These are phyloP conservation scores for Conops quadrifasciatus DNA, from an alignment of 2,888 invertebrate species.

Conservation along the genomic window DNA sequence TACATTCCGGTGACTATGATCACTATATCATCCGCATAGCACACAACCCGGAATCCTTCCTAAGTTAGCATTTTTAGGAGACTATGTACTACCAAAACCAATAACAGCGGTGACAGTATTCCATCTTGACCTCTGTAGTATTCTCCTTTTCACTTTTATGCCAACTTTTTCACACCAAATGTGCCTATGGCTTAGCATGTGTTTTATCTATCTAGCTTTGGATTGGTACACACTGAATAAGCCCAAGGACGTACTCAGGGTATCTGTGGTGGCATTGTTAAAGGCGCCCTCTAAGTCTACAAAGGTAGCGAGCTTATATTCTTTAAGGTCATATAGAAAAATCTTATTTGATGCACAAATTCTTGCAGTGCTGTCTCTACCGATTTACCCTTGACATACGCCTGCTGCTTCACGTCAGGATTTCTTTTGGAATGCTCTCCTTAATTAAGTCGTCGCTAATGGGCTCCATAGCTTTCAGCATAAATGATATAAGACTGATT, in stretches of 20 bases:
- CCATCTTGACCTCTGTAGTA: background rate
- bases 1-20: background rate
- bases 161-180: background rate
- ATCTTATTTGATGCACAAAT: no score
- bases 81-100: background rate
- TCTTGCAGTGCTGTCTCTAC: no score
- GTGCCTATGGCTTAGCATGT: background rate
- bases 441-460: background rate
- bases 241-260: background rate
- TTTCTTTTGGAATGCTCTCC: background rate
- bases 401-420: background rate
- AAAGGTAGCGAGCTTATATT: background rate
- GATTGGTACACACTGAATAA: background rate
- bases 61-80: background rate
- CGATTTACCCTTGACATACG: background rate
- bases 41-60: background rate
- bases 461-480: background rate
- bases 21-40: constrained; percentile 5
- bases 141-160: background rate
- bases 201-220: background rate
- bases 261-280: background rate
- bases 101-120: constrained; percentile 14
- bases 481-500: background rate
- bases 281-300: background rate
- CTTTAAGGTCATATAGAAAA: background rate